Evolutionary conservation across 2,113 vertebrate species (phyloP), one percentile per base, ranked within the genome.

Genomic region (Epinephelus lanceolatus): DNA sequence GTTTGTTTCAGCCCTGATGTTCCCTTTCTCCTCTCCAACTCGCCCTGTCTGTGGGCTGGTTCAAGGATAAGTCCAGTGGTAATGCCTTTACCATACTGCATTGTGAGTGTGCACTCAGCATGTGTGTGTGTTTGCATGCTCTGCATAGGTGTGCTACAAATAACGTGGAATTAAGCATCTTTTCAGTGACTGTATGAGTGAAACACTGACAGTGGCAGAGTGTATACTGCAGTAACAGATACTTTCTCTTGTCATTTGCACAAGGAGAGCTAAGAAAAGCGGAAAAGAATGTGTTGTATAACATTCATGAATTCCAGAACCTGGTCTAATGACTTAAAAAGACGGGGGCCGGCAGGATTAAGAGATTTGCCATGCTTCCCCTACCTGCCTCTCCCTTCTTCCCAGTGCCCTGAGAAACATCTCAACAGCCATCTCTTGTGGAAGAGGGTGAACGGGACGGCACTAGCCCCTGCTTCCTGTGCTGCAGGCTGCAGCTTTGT

Each of bases 261-360:
- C 27, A 62, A 80, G 68, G 81, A 89, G 83, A 88, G 82, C 79
- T 75, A 87, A 86, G 86, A 93, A 92, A 92, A 85, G 37, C 33
- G 80, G 62, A 86, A 81, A 90, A 88, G 85, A 93, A 93, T 81
- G 86, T 90, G 91, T 95, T 94, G 91, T 93, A 78, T 93, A 94
- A 95, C 90, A 65, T 90, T 88, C 78, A 90, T 82, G 84, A 91
- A 94, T 94, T 93, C 92, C 92, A 94, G 93, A 90, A 90, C 84
- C 59, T 80, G 84, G 83, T 88, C 89, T 95, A 95, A 95, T 95
- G 94, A 91, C 91, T 95, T 93, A 94, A 95, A 96, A 95, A 95
- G 90, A 92, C 93, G 94, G 92, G 78, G 78, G 84, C 81, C 73
- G 27, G 88, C 78, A 85, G 92, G 88, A 92, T 93, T 90, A 90